Conservation (phyloP, 2,888 invertebrate genomes). For the Pelosia muscerda region DNA sequence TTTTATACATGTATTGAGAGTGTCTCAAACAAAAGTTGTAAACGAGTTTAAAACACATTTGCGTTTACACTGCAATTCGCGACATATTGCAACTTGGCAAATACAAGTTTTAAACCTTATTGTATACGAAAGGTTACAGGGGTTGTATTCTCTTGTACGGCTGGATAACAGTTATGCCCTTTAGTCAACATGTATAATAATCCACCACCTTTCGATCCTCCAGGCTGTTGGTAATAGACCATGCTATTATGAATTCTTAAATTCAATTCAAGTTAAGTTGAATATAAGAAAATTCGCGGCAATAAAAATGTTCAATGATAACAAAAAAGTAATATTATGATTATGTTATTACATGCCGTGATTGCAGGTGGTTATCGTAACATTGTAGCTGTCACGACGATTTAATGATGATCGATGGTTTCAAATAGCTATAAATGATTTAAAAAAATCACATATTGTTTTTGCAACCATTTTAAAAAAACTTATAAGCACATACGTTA, state of each 20-base stretch:
- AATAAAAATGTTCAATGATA: neutral
- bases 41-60: too few species aligned
- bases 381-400: neutral
- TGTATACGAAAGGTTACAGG: too few species aligned
- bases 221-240: too few species aligned
- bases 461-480: neutral
- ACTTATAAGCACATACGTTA: too few species aligned
- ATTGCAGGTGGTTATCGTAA: conserved; percentile 4
- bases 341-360: neutral
- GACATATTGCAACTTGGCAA: too few species aligned
- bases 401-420: neutral
- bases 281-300: neutral
- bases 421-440: neutral
- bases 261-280: too few species aligned
- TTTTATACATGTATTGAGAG: neutral
- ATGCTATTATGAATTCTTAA: too few species aligned
- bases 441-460: neutral
- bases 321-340: conserved; percentile 1
- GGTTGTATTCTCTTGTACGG: too few species aligned
- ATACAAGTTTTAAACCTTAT: too few species aligned
- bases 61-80: too few species aligned
- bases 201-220: too few species aligned
- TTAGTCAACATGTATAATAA: neutral
- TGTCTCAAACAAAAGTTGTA: neutral
- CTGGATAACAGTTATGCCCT: neutral